These are phyloP conservation scores for Aporrectodea caliginosa DNA, from an alignment of 1,140 invertebrate genomes.

Conservation along the genomic window DNA sequence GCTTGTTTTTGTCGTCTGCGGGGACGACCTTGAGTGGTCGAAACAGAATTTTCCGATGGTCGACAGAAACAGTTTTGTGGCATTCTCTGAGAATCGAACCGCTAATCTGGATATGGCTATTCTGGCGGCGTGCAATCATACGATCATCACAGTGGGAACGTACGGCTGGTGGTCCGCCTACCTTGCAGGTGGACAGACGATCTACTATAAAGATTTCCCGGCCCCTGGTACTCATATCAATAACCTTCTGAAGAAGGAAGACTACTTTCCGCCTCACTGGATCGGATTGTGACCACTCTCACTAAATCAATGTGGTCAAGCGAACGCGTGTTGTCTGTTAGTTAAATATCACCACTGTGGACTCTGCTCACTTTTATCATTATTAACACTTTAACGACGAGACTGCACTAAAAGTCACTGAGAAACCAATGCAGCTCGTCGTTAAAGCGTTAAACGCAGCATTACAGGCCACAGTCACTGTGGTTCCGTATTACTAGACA, in stretches of 20 bases:
- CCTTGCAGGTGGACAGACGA: constrained; percentile 35
- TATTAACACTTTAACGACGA: no score
- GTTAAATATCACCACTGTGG: no score
- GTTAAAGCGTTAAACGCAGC: no score
- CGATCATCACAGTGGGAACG: constrained; percentile 44
- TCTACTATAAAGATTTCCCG: constrained; percentile 39
- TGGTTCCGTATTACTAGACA: no score
- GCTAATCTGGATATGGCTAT: constrained; percentile 41
- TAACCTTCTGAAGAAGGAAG: constrained; percentile 5
- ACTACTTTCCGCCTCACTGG: constrained; percentile 26
- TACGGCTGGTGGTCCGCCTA: constrained; percentile 48
- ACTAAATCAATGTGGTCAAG: no score
- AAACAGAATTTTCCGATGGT: constrained; percentile 1
- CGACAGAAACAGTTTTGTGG: background rate
- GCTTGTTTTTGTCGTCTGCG: constrained; percentile 38
- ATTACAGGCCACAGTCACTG: no score
- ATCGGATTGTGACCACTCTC: constrained; percentile 24
- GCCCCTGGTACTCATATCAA: constrained; percentile 23
- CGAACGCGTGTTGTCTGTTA: no score
- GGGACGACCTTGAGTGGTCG: constrained; percentile 40
- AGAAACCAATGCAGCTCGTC: no score
- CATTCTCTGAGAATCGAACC: constrained; percentile 27
- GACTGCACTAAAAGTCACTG: no score
- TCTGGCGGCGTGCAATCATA: constrained; percentile 42
- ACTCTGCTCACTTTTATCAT: no score